Conservation (phyloP, 2,797 vertebrate species). For the Bradypodion pumilum region DNA sequence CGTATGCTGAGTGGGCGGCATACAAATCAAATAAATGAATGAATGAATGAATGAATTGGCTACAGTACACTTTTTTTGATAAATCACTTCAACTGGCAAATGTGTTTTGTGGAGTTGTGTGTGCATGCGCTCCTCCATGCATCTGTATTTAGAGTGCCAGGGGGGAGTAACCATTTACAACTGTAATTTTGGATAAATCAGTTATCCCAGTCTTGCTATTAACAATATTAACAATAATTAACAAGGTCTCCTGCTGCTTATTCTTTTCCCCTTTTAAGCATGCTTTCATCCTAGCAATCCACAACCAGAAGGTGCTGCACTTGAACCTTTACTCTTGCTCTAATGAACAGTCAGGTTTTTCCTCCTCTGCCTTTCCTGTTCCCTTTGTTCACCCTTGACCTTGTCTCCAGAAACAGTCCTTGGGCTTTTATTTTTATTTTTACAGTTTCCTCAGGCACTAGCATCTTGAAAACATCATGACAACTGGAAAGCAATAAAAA, state of each 20-base stretch:
- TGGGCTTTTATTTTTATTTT: constrained; percentile 57
- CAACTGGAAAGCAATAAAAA: constrained; percentile 59
- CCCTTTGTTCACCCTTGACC: constrained; percentile 57
- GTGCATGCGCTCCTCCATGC: not conserved
- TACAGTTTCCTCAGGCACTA: constrained; percentile 58
- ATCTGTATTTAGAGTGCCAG: not conserved
- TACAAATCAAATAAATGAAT: too few relatives aligned
- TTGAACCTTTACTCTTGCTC: constrained; percentile 40
- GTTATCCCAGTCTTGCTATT: not conserved
- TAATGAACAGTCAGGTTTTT: constrained; percentile 41
- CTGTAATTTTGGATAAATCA: not conserved
- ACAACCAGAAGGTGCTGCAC: not conserved
- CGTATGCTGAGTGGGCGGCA: too few relatives aligned
- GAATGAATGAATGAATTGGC: too few relatives aligned
- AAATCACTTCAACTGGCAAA: too few relatives aligned
- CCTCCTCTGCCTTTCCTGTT: constrained; percentile 11
- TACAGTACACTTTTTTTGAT: not conserved
- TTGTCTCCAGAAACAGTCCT: constrained; percentile 37
- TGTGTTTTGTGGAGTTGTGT: too few relatives aligned
- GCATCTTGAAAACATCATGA: constrained; percentile 63
- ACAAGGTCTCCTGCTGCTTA: not conserved
- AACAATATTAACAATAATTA: not conserved
- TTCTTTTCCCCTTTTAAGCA: not conserved
- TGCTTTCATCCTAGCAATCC: not conserved
- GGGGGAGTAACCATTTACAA: not conserved